Evolutionary conservation across 2,797 vertebrate genomes (phyloP), one percentile per base, ranked within the genome.

Genomic region (Parotocinclus haroldoi): DNA sequence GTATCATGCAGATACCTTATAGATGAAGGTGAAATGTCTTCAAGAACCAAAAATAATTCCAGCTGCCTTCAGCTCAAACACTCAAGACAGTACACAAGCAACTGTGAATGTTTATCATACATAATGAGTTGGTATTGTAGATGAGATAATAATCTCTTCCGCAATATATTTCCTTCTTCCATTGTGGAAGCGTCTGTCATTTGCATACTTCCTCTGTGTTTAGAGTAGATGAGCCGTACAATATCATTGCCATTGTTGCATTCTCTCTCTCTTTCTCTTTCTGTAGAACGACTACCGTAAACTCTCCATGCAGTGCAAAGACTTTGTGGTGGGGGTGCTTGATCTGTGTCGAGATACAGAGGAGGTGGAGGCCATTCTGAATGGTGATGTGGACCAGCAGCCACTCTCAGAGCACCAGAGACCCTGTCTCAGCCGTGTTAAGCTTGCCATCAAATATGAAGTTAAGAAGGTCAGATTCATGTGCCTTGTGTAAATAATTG

Each of bases 251-350:
- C n/a, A n/a, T n/a, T n/a, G n/a, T n/a, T n/a, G n/a, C n/a, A n/a
- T n/a, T n/a, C 6, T 63, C 17, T 63, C 44, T 70, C 11, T 77
- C 66, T 66, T 53, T 82, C 48, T 79, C 18, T 75, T 53, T 38
- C 17, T 75, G 27, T 79, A 98, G 95, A 98, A 98, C 0, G 96
- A 98, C 79, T 98, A 98, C 73, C 87, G 95, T 71, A 98, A 98
- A 87, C 85, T 98, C 88, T 98, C 96, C 89, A 98, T 98, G 96
- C 96, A 98, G 90, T 98, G 96, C 86, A 98, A 98, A 86, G 96
- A 98, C 79, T 98, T 98, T 79, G 93, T 96, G 3, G 96, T 98
- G 74, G 96, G 96, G 0, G 94, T 98, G 68, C 79, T 98, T 88
- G 96, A 98, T 83, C 93, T 96, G 64, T 98, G 96, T 85, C 92